Evolutionary conservation across 2,113 vertebrate genomes (phyloP), one percentile per base, ranked within the genome.

Genomic region (Cebidichthys violaceus): DNA sequence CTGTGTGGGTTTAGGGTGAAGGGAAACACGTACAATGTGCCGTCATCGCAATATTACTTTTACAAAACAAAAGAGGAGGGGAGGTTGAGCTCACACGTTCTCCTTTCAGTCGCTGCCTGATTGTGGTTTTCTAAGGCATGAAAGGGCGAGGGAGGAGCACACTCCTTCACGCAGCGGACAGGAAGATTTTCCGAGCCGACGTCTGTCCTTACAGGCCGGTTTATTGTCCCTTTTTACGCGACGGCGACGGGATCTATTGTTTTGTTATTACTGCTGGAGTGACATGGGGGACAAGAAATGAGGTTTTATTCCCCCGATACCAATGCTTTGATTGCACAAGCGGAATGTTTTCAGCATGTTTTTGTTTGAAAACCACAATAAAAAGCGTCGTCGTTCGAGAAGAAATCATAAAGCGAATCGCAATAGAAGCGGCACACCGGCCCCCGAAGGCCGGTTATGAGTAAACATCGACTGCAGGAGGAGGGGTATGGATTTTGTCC

Each of bases 141-240:
- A 50, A 54, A 50, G 22, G 14, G 54, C 1, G 11, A 20, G 10
- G 41, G 80, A 55, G 43, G 65, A 55, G 59, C 24, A 22, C 0
- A 33, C 35, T 52, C 55, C 65, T n/a, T 70, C 59, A 70, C 4
- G 9, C 29, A n/a, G 45, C 22, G 54, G 6, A 68, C 54, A 45
- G 31, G 81, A 64, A 43, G 33, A 71, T 62, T 55, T 59, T 79
- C 67, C 84, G 66, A 66, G 65, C 24, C 6, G 57, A 76, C 81
- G 59, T 71, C 27, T 57, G 68, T 84, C 61, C 76, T 60, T 62
- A 35, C 68, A 77, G 60, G 55, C 71, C 73, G 50, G 0, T 54
- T 61, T 43, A 69, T 29, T 18, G 62, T 78, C 29, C 57, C 11
- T 59, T 69, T 69, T 59, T 27, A 62, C 60, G 59, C 4, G 77